phyloP scores from a whole-genome alignment of 2,888 invertebrate genomes.

The Drosophila limbata region DNA sequence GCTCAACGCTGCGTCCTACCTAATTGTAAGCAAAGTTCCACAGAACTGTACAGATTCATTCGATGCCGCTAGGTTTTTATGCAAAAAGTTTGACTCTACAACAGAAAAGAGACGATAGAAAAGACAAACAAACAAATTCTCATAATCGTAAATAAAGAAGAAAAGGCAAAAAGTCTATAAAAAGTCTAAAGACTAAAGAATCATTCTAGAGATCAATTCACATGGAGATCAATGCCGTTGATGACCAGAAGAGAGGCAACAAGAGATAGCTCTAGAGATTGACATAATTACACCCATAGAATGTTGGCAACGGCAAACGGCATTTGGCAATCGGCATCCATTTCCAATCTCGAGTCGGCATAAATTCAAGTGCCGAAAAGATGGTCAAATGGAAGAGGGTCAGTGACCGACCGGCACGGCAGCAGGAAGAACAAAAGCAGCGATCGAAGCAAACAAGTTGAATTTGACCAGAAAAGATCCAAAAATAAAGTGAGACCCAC shows the following conservation, averaged over 20 bases:
- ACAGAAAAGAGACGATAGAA: constrained; percentile 24
- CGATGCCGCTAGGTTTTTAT: constrained; percentile 77
- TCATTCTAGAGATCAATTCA: constrained; percentile 38
- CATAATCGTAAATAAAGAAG: constrained; percentile 20
- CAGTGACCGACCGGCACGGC: constrained; percentile 65
- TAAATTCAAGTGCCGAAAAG: constrained; percentile 71
- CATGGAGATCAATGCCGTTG: constrained; percentile 20
- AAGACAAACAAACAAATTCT: constrained; percentile 20
- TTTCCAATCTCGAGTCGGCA: constrained; percentile 57
- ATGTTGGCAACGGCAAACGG: constrained; percentile 13
- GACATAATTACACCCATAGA: constrained; percentile 71
- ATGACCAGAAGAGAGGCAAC: constrained; percentile 18
- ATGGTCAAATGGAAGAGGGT: constrained; percentile 46
- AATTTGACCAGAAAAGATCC: constrained; percentile 23
- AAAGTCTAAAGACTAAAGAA: constrained; percentile 33
- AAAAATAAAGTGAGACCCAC: constrained; percentile 9
- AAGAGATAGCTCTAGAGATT: constrained; percentile 42
- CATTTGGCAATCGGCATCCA: constrained; percentile 38
- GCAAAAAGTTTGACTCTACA: constrained; percentile 66
- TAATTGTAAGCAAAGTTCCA: constrained; percentile 79
- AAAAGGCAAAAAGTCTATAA: constrained; percentile 23
- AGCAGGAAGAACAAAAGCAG: constrained; percentile 22
- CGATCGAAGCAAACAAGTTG: constrained; percentile 16
- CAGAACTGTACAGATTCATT: constrained; percentile 77
- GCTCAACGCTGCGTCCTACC: constrained; percentile 57